Base-by-base conservation (phyloP, 2,113 vertebrate species). In the Dicerorhinus sumatrensis region DNA sequence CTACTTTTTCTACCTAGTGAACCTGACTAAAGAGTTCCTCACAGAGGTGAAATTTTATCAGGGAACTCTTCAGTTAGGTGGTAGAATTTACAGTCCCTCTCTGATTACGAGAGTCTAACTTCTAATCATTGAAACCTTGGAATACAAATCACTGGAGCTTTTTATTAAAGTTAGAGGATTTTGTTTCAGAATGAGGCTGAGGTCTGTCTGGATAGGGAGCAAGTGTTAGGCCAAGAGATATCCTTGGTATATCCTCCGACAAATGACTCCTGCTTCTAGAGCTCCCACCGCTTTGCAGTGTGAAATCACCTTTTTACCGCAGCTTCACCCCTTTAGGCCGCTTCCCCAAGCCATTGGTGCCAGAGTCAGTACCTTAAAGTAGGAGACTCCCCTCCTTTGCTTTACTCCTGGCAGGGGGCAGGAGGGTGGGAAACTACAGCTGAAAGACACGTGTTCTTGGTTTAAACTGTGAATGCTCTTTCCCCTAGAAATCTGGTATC, bases 161-260 rank as follows among this genome's bases (percentile, higher is more conserved):
- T 62, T 69, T 33, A 90, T 80, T 85, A 80, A 76, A 87, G 84
- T 39, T 9, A 63, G 60, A 63, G 31, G 23, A 92, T 73, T 77
- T 95, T 65, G 42, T 86, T 97, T 94, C 29, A 79, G 62, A 89
- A 76, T 58, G 25, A 92, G 84, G 56, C n/a, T 48, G 20, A 82
- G 18, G 23, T 76, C 36, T 80, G 4, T 65, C 77, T 79, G 46
- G 48, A 14, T 60, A 65, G 62, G 39, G 16, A 81, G 8, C 11
- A 56, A 16, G 4, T 8, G 4, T 51, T 77, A 54, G 25, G 60
- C 58, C 33, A 80, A 91, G 70, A 51, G 75, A 85, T 29, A 39
- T 67, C 33, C 0, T 8, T 84, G 8, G 17, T 42, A 6, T 27
- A 18, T 31, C 39, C 54, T 76, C 3, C 33, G 54, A 13, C 48